Base-by-base conservation (phyloP, 2,113 vertebrate species). In the Choloepus hoffmanni region DNA sequence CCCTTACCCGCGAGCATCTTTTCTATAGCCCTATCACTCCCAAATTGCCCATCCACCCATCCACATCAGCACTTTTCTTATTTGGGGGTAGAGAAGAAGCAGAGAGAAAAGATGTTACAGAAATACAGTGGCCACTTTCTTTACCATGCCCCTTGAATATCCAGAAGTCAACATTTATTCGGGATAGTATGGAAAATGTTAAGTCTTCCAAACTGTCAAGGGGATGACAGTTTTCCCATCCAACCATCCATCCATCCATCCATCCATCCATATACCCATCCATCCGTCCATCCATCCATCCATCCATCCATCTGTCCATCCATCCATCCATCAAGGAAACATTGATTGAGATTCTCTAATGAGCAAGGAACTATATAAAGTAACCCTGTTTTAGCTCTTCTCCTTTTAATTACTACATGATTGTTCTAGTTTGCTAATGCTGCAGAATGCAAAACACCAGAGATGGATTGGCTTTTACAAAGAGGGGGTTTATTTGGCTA, bases 161-260 rank as follows among this genome's bases (percentile, higher is more conserved):
- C 28, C 33, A 45, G 48, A 58, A 18, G 21, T 8, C 45, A 92
- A 10, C 24, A 73, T 95, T 68, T 79, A 48, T 48, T 77, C 43
- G 77, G 28, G 72, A 65, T 82, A 73, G 19, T 89, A 81, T 1
- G 65, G 36, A 92, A 95, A 94, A 81, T 62, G 19, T 85, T 60
- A 40, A 36, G 12, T 83, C 62, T 76, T 16, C 45, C 24, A 70
- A 79, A 82, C 24, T 85, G 23, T 85, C n/a, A 58, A 60, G 36
- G 10, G 72, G 19, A 70, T n/a, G 21, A 15, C 36, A 65, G 13
- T 55, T 1, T 6, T 74, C 26, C 9, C 19, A 87, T 62, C 62
- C 36, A 63, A 73, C 36, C 28, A 70, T 67, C 14, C 18, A 36
- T 36, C 36, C 36, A 36, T 36, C 15, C 3, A 79, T 36, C 36